These are phyloP conservation scores for Camponotus fellah DNA, from an alignment of 2,888 invertebrate genomes.

Conservation along the genomic window DNA sequence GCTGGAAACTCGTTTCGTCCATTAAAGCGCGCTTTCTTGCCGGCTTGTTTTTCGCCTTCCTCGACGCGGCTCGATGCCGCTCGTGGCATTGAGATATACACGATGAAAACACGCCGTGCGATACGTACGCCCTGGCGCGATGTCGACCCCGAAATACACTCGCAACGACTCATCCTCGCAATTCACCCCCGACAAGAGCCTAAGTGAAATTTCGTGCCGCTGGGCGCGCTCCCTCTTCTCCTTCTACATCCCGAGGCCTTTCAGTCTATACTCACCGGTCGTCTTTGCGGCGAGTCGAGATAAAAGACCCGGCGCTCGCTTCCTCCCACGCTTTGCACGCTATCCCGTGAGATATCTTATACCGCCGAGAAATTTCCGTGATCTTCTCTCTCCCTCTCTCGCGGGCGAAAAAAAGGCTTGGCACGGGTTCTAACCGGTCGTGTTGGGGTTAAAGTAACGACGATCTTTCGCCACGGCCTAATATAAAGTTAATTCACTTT, in stretches of 20 bases:
- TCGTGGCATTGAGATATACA: slow-evolving; percentile 70
- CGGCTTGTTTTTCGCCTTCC: slow-evolving; percentile 68
- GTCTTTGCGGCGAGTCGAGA: slow-evolving; percentile 71
- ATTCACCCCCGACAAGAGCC: slow-evolving; percentile 70
- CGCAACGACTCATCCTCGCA: slow-evolving; percentile 69
- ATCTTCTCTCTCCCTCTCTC: slow-evolving; percentile 13
- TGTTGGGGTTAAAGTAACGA: slow-evolving; percentile 51
- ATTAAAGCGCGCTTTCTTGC: slow-evolving; percentile 81
- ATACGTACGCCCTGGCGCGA: slow-evolving; percentile 53
- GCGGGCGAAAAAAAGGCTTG: slow-evolving; percentile 42
- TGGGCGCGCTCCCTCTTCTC: slow-evolving; percentile 60
- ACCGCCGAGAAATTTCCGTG: slow-evolving; percentile 65
- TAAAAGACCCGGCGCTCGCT: slow-evolving; percentile 68
- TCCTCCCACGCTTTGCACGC: slow-evolving; percentile 7
- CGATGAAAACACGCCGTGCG: slow-evolving; percentile 56
- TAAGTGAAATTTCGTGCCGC: slow-evolving; percentile 81
- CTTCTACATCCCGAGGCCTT: neutral
- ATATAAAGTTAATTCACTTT: slow-evolving; percentile 57
- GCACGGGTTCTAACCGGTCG: slow-evolving; percentile 43
- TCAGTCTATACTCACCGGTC: slow-evolving; percentile 52
- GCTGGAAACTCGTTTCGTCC: slow-evolving; percentile 83
- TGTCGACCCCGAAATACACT: slow-evolving; percentile 62
- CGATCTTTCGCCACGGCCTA: slow-evolving; percentile 48
- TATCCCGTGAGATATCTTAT: slow-evolving; percentile 68
- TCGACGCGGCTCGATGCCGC: slow-evolving; percentile 55